These are phyloP conservation scores for Tarsius wallacei DNA, from an alignment of 2,797 vertebrate genomes.

Conservation along the genomic window DNA sequence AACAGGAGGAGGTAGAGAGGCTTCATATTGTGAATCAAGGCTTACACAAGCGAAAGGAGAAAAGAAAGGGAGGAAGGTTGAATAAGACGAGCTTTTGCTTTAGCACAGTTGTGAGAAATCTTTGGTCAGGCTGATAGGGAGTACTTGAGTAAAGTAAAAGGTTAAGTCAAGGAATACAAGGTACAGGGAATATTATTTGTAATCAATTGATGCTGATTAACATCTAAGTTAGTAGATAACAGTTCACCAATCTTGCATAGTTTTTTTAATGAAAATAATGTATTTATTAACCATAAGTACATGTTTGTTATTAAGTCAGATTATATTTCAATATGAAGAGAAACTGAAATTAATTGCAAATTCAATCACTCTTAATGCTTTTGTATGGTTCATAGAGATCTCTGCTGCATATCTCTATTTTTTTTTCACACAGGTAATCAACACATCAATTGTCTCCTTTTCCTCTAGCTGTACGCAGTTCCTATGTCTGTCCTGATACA, in stretches of 20 bases:
- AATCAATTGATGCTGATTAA: fast-evolving
- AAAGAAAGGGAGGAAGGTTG: too few relatives aligned
- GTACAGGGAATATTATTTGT: not conserved
- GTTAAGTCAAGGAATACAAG: not conserved
- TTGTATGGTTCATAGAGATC: not conserved
- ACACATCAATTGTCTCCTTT: not conserved
- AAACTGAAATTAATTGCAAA: not conserved
- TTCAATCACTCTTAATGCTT: fast-evolving
- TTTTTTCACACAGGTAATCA: not conserved
- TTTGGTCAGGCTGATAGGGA: fast-evolving
- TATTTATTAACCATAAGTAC: not conserved
- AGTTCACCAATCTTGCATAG: not conserved
- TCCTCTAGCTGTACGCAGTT: not conserved
- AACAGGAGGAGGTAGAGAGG: fast-evolving
- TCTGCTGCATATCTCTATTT: fast-evolving
- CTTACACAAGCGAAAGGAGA: too few relatives aligned
- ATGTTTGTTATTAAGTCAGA: not conserved
- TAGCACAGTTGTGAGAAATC: fast-evolving
- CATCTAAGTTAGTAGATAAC: not conserved
- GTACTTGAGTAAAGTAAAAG: not conserved
- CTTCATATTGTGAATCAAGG: fast-evolving
- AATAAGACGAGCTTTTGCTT: too few relatives aligned
- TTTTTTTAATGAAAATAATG: not conserved
- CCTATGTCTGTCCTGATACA: not conserved
- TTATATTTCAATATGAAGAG: not conserved